Percentiles rank a stretch among this genome's conserved stretches.
phyloP scores from a whole-genome alignment of 2,888 invertebrate species.

The Eupithecia subfuscata region DNA sequence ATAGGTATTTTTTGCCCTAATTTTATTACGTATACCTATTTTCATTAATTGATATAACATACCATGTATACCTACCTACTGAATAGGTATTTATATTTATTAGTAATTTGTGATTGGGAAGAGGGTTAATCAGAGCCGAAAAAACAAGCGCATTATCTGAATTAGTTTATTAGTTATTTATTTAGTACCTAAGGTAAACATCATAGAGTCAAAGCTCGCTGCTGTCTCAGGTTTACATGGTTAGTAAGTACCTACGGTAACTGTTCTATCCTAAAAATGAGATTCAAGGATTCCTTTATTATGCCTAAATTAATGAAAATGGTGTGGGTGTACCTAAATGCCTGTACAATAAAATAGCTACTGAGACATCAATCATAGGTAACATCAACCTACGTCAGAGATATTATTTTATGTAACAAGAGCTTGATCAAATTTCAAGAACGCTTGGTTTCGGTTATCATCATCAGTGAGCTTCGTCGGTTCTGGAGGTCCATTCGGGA shows the following conservation, averaged over 20 bases:
- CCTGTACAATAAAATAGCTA: neutral
- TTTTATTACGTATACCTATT: too few relatives aligned
- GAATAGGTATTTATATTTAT: too few relatives aligned
- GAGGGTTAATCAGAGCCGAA: neutral
- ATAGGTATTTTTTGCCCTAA: too few relatives aligned
- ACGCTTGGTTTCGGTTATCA: constrained; percentile 36
- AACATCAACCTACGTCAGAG: neutral
- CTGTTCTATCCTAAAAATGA: neutral
- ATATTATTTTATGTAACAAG: constrained; percentile 10
- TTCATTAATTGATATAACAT: too few relatives aligned
- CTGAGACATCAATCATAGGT: neutral
- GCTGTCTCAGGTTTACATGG: neutral
- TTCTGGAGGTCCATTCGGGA: constrained; percentile 52
- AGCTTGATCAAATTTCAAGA: constrained; percentile 53
- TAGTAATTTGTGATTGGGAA: neutral
- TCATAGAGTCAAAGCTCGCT: too few relatives aligned
- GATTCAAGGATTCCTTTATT: neutral
- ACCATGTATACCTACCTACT: too few relatives aligned
- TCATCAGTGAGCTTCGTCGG: constrained; percentile 23
- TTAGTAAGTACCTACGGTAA: neutral
- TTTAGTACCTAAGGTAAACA: too few relatives aligned
- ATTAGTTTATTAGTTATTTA: too few relatives aligned
- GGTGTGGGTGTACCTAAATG: neutral
- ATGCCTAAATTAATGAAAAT: neutral
- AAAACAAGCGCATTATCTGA: neutral